Evolutionary conservation across 2,888 invertebrate genomes (phyloP), one percentile per base, ranked within the genome.

Genomic region (Parascotia fuliginaria): DNA sequence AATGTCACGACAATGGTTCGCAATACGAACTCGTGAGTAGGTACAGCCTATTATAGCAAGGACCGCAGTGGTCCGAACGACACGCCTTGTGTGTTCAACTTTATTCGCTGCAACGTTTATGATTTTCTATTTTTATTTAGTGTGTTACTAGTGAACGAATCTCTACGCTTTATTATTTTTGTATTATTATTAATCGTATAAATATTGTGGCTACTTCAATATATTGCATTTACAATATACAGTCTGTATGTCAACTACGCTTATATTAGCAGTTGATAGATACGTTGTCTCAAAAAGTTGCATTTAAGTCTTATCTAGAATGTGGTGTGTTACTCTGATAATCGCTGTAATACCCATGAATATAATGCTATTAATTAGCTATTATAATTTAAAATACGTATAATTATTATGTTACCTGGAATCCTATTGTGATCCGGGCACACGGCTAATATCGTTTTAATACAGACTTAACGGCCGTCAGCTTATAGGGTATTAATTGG

Each of bases 21-120:
- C 12, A 29, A 29, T n/a, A 29, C 11, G 3, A 3, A 11, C 6
- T 29, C 11, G 1, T 29, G 5, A 29, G 29, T 31, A 13, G 31
- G 4, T 13, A 31, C 31, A 9, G 6, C 6, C 7, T 13, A 42
- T 49, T 56, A 24, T 24, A 42, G 9, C 13, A 56, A 58, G n/a
- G n/a, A n/a, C n/a, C n/a, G n/a, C n/a, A 48, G 36, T 13, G 44
- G 44, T 48, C 27, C 36, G 40, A 61, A 73, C 67, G 64, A 60
- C 63, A 64, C 65, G 70, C 70, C 69, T 75, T 71, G 60, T 60
- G 49, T 60, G 69, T 55, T 54, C 61, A 73, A 72, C 75, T 77
- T 74, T 74, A 72, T 68, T 63, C 64, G 32, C 49, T 33, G 54
- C 56, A 60, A 59, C 63, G 49, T 61, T 44, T 64, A 54, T 63